Conservation (phyloP, 2,113 vertebrate species). For the Nothobranchius kuhntae region DNA sequence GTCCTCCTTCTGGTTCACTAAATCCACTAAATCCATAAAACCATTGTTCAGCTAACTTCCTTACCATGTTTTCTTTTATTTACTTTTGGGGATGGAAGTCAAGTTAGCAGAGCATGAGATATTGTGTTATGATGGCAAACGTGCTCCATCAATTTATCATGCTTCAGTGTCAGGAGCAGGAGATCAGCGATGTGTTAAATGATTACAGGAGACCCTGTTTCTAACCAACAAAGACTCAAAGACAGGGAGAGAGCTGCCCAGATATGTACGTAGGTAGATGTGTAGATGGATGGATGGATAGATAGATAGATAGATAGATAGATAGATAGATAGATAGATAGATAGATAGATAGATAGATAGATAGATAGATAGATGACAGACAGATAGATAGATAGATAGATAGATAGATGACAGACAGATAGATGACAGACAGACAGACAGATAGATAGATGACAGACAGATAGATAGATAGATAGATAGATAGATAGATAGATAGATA, state of each 20-base stretch:
- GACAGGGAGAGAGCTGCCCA: background rate
- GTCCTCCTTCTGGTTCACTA: background rate
- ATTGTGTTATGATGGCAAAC: background rate
- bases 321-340: background rate
- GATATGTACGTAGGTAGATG: background rate
- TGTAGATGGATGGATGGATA: background rate
- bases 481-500: background rate
- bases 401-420: background rate
- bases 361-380: background rate
- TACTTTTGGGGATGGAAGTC: background rate
- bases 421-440: background rate
- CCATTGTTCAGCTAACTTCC: background rate
- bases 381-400: background rate
- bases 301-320: background rate
- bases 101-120: constrained; percentile 2
- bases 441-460: background rate
- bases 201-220: background rate
- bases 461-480: background rate
- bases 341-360: background rate
- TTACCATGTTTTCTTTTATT: background rate
- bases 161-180: constrained; percentile 16
- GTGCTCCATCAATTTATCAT: constrained; percentile 12
- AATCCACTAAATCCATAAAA: background rate
- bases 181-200: constrained; percentile 14
- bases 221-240: background rate